phyloP scores from a whole-genome alignment of 2,797 vertebrate genomes.

The Carduelis carduelis region DNA sequence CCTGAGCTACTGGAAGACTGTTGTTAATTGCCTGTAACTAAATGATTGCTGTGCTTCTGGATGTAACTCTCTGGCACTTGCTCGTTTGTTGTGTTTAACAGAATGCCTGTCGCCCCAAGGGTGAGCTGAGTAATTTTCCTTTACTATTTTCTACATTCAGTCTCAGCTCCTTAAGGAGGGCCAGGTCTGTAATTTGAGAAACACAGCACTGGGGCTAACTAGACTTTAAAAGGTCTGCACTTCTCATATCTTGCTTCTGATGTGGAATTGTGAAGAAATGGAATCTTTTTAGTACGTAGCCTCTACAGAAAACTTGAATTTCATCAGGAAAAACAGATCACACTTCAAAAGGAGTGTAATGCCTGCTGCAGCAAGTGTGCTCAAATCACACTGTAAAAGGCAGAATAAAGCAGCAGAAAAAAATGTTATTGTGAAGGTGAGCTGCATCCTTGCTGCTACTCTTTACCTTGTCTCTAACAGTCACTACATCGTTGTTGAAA shows the following conservation, averaged over 20 bases:
- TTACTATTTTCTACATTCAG: slow-evolving; percentile 51
- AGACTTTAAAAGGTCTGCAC: slow-evolving; percentile 58
- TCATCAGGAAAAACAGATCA: slow-evolving; percentile 53
- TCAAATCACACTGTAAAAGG: slow-evolving; percentile 5
- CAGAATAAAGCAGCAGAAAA: slow-evolving; percentile 7
- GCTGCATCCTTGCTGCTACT: background rate
- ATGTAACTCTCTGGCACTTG: slow-evolving; percentile 66
- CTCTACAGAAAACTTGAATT: slow-evolving; percentile 49
- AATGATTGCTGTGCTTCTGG: slow-evolving; percentile 70
- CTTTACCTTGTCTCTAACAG: background rate
- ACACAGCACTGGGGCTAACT: slow-evolving; percentile 42
- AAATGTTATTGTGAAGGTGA: background rate
- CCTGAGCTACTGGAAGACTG: slow-evolving; percentile 63
- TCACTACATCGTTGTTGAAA: background rate
- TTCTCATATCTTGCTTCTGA: slow-evolving; percentile 52
- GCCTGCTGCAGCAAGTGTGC: background rate
- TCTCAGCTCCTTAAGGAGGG: slow-evolving; percentile 45
- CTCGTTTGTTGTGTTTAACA: slow-evolving; percentile 72
- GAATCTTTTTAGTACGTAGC: slow-evolving; percentile 51
- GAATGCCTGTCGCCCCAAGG: slow-evolving; percentile 60
- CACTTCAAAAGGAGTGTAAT: slow-evolving; percentile 53
- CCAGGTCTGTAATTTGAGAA: slow-evolving; percentile 53
- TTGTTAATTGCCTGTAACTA: slow-evolving; percentile 79
- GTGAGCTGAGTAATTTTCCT: slow-evolving; percentile 59
- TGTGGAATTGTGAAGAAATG: slow-evolving; percentile 60